phyloP scores from a whole-genome alignment of 1,140 invertebrate species.

The Nasonia longicornis region DNA sequence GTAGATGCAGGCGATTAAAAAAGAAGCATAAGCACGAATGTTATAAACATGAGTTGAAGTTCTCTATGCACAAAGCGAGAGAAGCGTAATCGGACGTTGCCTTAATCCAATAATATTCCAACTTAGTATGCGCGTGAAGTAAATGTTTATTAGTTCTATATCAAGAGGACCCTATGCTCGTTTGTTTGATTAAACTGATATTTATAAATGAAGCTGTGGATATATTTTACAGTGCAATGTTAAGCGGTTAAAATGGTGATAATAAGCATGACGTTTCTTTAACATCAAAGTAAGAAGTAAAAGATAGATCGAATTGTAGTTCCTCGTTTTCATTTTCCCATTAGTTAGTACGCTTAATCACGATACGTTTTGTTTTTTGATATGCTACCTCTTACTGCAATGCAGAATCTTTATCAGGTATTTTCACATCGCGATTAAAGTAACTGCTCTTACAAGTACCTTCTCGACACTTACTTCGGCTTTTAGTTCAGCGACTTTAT shows the following conservation, averaged over 20 bases:
- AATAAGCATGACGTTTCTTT: conserved; percentile 40
- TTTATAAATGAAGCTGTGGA: conserved; percentile 40
- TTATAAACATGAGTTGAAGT: conserved; percentile 10
- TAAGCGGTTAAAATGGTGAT: conserved; percentile 42
- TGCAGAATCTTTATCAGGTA: conserved; percentile 29
- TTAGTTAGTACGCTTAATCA: not conserved
- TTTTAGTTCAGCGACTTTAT: conserved; percentile 90
- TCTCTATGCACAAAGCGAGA: conserved; percentile 38
- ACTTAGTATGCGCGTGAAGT: conserved; percentile 16
- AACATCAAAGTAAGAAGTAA: conserved; percentile 44
- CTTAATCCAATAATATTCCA: conserved; percentile 33
- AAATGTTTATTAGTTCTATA: conserved; percentile 43
- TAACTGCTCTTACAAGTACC: conserved; percentile 23
- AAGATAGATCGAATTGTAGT: conserved; percentile 7
- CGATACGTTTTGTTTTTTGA: not conserved
- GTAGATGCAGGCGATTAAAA: conserved; percentile 4
- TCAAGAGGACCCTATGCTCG: conserved; percentile 45
- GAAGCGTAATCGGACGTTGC: conserved; percentile 43
- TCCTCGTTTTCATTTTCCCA: not conserved
- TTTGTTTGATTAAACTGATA: conserved; percentile 34
- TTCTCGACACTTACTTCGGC: conserved; percentile 80
- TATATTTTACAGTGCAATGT: conserved; percentile 49
- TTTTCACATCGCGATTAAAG: conserved; percentile 24
- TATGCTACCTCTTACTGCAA: conserved; percentile 42
- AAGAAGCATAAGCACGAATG: conserved; percentile 33